Conservation (phyloP, 1,140 invertebrate species). For the Drusus annulatus region DNA sequence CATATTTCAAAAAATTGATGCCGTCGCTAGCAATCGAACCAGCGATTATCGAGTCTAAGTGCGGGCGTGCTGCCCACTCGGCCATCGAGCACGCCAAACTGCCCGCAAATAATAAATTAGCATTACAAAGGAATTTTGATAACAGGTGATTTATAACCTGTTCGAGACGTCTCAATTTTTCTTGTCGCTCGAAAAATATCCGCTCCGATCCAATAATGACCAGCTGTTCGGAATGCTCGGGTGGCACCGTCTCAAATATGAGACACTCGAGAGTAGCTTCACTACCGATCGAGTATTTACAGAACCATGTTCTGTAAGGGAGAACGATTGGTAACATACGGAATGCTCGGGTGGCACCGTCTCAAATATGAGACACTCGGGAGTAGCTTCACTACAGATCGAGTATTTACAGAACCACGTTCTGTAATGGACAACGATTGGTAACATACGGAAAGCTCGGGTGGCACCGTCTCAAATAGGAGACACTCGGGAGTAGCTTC, state of each 20-base stretch:
- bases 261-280: not conserved
- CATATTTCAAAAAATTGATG: no score
- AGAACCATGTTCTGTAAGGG: no score
- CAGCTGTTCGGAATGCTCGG: not conserved
- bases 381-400: no score
- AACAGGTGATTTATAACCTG: conserved; percentile 7
- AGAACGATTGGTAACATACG: no score
- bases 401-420: no score
- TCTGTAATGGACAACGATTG: no score
- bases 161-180: conserved; percentile 9
- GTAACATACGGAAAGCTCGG: not conserved
- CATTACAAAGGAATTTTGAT: conserved; percentile 6
- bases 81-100: no score
- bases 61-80: no score
- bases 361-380: not conserved
- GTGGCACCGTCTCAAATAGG: not conserved
- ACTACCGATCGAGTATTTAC: no score
- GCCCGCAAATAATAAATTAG: not conserved
- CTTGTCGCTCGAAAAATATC: conserved; percentile 21
- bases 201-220: not conserved
- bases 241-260: conserved; percentile 7
- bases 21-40: no score
- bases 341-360: not conserved
- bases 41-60: no score
- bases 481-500: not conserved